phyloP scores from a whole-genome alignment of 1,140 invertebrate genomes.

The Lordiphosa clarofinis region DNA sequence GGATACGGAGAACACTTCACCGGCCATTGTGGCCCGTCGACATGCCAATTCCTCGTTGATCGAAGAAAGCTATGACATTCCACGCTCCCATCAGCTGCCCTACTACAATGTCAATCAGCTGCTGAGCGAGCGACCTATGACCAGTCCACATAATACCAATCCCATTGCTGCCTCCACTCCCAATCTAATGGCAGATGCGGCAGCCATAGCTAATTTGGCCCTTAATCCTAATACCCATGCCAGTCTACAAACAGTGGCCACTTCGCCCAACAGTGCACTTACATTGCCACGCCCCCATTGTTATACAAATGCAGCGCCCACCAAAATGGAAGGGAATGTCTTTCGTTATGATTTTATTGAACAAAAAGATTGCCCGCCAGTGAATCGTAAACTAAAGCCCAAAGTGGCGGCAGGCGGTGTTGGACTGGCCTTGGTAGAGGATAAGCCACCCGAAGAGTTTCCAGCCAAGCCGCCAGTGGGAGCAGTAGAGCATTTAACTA shows the following conservation, averaged over 20 bases:
- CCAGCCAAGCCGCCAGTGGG: slow-evolving; percentile 62
- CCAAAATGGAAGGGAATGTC: slow-evolving; percentile 82
- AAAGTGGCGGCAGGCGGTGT: slow-evolving; percentile 63
- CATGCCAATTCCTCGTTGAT: slow-evolving; percentile 65
- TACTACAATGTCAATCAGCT: slow-evolving; percentile 77
- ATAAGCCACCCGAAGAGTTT: slow-evolving; percentile 80
- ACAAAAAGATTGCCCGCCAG: slow-evolving; percentile 83
- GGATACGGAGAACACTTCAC: slow-evolving; percentile 79
- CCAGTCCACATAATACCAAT: slow-evolving; percentile 63
- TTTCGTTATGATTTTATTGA: slow-evolving; percentile 82
- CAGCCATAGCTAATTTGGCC: slow-evolving; percentile 16
- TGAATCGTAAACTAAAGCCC: slow-evolving; percentile 90
- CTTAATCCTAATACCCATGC: background rate
- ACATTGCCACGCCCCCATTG: slow-evolving; percentile 82
- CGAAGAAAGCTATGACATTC: slow-evolving; percentile 88
- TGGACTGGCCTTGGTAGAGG: slow-evolving; percentile 80
- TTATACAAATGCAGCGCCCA: slow-evolving; percentile 87
- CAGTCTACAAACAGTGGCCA: slow-evolving; percentile 4
- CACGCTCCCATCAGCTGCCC: slow-evolving; percentile 83
- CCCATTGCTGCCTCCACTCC: slow-evolving; percentile 69
- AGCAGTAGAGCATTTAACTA: slow-evolving; percentile 51
- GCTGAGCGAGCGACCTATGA: slow-evolving; percentile 64
- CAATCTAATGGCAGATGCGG: slow-evolving; percentile 62
- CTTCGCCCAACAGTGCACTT: slow-evolving; percentile 53
- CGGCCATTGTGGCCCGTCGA: slow-evolving; percentile 65